These are phyloP conservation scores for Ophthalmolycus amberensis DNA, from an alignment of 2,113 vertebrate genomes.

Conservation along the genomic window DNA sequence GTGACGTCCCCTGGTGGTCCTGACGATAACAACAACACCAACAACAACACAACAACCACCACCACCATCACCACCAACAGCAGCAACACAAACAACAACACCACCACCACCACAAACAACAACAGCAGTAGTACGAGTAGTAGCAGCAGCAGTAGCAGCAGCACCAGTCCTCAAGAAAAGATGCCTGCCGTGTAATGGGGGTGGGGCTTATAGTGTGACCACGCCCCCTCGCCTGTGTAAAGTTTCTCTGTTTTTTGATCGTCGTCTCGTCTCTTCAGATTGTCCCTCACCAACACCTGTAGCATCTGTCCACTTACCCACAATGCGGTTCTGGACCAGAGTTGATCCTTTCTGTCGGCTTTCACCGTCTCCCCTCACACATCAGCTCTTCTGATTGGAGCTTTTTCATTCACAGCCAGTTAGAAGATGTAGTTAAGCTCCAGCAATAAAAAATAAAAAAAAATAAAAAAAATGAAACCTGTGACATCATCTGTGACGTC, in stretches of 20 bases:
- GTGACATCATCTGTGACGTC: slow-evolving; percentile 50
- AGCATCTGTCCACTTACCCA: slow-evolving; percentile 40
- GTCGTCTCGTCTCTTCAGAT: slow-evolving; percentile 26
- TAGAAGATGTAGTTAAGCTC: slow-evolving; percentile 22
- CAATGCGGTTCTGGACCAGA: slow-evolving; percentile 6
- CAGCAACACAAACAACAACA: slow-evolving; percentile 15
- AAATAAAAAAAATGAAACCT: slow-evolving; percentile 2
- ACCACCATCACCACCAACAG: not conserved
- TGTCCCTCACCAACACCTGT: slow-evolving; percentile 70
- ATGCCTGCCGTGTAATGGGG: slow-evolving; percentile 27
- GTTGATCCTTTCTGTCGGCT: not conserved
- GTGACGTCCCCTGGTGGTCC: slow-evolving; percentile 76
- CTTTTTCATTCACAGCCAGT: not conserved
- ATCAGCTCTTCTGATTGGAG: slow-evolving; percentile 50
- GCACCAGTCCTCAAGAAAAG: slow-evolving; percentile 76
- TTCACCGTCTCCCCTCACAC: not conserved
- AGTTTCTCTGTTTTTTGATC: slow-evolving; percentile 21
- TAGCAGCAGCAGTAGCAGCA: slow-evolving; percentile 29
- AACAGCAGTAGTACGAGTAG: not conserved
- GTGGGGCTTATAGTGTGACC: not conserved
- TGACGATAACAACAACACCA: slow-evolving; percentile 72
- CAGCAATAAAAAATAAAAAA: slow-evolving; percentile 45
- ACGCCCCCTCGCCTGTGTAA: not conserved
- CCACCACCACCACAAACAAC: slow-evolving; percentile 47
- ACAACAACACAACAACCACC: slow-evolving; percentile 28